A percentile compares a stretch with the other conserved stretches of the same genome.
Evolutionary conservation across 1,140 invertebrate genomes (phyloP).

Genomic region (Meloidogyne hapla): DNA sequence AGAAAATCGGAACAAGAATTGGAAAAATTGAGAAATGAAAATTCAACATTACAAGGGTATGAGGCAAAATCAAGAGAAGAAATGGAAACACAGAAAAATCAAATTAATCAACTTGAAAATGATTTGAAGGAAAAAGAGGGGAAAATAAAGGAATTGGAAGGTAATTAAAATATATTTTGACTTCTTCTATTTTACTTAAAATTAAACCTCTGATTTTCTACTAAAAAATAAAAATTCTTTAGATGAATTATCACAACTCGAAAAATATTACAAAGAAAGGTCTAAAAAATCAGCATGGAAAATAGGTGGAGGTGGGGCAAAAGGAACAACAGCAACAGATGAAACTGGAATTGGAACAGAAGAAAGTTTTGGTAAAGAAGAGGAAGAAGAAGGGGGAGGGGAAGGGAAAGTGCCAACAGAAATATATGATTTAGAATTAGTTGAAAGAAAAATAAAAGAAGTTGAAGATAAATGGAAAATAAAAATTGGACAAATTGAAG

Average conservation of each 20-base stretch:
- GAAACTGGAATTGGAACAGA: slow-evolving; percentile 21
- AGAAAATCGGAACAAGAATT: slow-evolving; percentile 60
- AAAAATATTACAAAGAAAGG: slow-evolving; percentile 59
- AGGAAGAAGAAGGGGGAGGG: slow-evolving; percentile 32
- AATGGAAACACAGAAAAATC: slow-evolving; percentile 50
- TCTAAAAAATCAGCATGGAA: slow-evolving; percentile 29
- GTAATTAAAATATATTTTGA: slow-evolving; percentile 14
- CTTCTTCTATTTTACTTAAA: too few species aligned
- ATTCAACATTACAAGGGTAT: slow-evolving; percentile 41
- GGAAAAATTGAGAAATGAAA: slow-evolving; percentile 58
- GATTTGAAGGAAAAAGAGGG: slow-evolving; percentile 55
- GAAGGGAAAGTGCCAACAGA: slow-evolving; percentile 25
- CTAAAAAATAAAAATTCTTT: background rate
- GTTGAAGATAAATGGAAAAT: slow-evolving; percentile 62
- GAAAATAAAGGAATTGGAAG: slow-evolving; percentile 52
- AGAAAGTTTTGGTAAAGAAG: slow-evolving; percentile 24
- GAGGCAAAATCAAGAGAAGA: slow-evolving; percentile 54
- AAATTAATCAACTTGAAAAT: slow-evolving; percentile 50
- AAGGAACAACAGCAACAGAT: slow-evolving; percentile 28
- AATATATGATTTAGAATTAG: slow-evolving; percentile 57
- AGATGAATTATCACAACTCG: slow-evolving; percentile 51
- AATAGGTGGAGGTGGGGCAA: slow-evolving; percentile 34
- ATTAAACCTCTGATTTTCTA: too few species aligned
- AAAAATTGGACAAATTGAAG: slow-evolving; percentile 61
- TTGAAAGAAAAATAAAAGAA: slow-evolving; percentile 59